phyloP scores from a whole-genome alignment of 1,140 invertebrate species.

The Zaprionus lachaisei region DNA sequence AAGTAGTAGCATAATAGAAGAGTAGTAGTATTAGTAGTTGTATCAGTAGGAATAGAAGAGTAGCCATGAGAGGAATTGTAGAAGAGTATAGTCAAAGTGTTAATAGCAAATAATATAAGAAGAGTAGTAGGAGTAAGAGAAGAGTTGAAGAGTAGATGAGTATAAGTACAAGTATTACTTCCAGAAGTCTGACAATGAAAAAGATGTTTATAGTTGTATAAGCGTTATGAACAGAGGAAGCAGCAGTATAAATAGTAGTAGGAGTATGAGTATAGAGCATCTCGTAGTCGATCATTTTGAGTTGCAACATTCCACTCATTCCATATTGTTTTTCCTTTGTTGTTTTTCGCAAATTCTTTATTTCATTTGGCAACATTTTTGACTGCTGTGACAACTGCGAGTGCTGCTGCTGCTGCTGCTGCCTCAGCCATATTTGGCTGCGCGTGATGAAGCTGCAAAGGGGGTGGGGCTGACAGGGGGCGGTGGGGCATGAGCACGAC shows the following conservation, averaged over 20 bases:
- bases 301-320: conserved; percentile 5
- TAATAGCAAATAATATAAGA: too few species aligned
- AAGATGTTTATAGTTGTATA: too few species aligned
- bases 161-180: too few species aligned
- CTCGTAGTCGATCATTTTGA: neutral
- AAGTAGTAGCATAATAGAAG: neutral
- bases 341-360: conserved; percentile 62
- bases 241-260: neutral
- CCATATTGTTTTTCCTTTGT: conserved; percentile 28
- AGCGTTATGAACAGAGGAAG: too few species aligned
- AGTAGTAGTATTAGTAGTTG: too few species aligned
- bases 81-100: too few species aligned
- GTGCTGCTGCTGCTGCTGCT: conserved; percentile 28
- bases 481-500: neutral
- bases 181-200: too few species aligned
- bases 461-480: neutral
- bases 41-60: too few species aligned
- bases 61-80: too few species aligned
- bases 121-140: too few species aligned
- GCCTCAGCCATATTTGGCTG: conserved; percentile 51
- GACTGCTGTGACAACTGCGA: conserved; percentile 63
- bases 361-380: conserved; percentile 58
- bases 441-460: neutral
- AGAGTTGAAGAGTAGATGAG: too few species aligned
- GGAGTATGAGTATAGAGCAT: neutral